phyloP scores from a whole-genome alignment of 2,113 vertebrate genomes.

The Hiodon alosoides region DNA sequence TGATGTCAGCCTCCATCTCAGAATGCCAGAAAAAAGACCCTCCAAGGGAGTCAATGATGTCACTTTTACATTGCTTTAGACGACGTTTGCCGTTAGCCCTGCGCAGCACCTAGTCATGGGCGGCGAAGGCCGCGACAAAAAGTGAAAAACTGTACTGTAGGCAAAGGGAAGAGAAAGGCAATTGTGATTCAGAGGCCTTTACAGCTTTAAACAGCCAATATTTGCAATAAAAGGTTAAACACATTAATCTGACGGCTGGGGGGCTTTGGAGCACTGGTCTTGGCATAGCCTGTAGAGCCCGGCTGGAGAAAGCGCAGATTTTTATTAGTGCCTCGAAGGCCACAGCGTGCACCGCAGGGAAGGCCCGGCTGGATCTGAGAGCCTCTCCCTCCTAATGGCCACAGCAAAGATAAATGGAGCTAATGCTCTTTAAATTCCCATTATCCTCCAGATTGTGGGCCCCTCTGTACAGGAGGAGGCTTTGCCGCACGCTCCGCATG shows the following conservation, averaged over 20 bases:
- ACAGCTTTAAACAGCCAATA: neutral
- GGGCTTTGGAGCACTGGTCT: neutral
- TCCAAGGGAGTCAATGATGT: too few species aligned
- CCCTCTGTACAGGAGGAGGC: neutral
- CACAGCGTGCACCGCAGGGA: neutral
- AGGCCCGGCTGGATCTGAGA: neutral
- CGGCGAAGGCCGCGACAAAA: too few species aligned
- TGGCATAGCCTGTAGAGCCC: neutral
- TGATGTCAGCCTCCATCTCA: too few species aligned
- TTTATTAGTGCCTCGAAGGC: neutral
- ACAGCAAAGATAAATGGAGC: constrained; percentile 16
- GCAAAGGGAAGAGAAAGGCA: too few species aligned
- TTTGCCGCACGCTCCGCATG: neutral
- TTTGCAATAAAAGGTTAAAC: constrained; percentile 10
- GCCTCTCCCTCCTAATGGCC: neutral
- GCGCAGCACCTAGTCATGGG: too few species aligned
- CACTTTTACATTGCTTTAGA: too few species aligned
- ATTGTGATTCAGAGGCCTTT: neutral
- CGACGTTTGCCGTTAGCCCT: too few species aligned
- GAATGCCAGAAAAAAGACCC: too few species aligned
- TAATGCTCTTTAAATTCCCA: constrained; percentile 22
- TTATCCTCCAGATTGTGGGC: constrained; percentile 2
- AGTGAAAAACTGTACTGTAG: too few species aligned
- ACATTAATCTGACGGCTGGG: neutral
- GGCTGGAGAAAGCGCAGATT: neutral